Evolutionary conservation across 92 coral and sea anemone species (phyloP), one percentile per base, ranked within the genome.

Genomic region (Paragorgia papillata): DNA sequence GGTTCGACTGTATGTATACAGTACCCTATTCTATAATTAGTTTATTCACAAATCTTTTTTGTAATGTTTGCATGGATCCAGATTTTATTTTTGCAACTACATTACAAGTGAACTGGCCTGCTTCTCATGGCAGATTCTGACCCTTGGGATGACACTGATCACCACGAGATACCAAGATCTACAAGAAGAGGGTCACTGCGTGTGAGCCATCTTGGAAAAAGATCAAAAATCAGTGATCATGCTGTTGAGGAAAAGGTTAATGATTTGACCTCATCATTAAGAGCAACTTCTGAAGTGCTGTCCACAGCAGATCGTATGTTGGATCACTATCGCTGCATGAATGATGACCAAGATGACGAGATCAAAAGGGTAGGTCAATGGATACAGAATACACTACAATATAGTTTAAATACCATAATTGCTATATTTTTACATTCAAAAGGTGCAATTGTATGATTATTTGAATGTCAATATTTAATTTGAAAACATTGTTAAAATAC

Each of bases 261-360:
- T 43, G 97, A 95, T 79, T 89, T 95, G 50, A 89, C 99, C 32
- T 90, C 99, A 40, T 95, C 99, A 18, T 76, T 95, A 61, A 96
- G 92, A 57, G 99, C 99, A 2, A 91, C 99, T 12, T 88, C 97
- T 25, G 99, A 95, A 63, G 99, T 95, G 71, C 70, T 95, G 69
- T 91, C 99, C 17, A 95, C 99, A 7, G 99, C 99, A 22, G 99
- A 95, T 80, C 97, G 99, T 35, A 95, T 95, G 99, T 80, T 95
- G 66, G 99, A 95, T 46, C 99, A 95, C 66, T 95, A 95, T 77
- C 83, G 99, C 22, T 92, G 87, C 68, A 90, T 95, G 19, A 95
- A 95, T 87, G 94, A 85, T 4, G 99, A 95, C 51, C 99, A 95
- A 65, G 99, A 95, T 91, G 99, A 95, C 15, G 99, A 95, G 84